These are phyloP conservation scores for Polypterus bichir DNA, from an alignment of 2,113 vertebrate species.

Conservation along the genomic window DNA sequence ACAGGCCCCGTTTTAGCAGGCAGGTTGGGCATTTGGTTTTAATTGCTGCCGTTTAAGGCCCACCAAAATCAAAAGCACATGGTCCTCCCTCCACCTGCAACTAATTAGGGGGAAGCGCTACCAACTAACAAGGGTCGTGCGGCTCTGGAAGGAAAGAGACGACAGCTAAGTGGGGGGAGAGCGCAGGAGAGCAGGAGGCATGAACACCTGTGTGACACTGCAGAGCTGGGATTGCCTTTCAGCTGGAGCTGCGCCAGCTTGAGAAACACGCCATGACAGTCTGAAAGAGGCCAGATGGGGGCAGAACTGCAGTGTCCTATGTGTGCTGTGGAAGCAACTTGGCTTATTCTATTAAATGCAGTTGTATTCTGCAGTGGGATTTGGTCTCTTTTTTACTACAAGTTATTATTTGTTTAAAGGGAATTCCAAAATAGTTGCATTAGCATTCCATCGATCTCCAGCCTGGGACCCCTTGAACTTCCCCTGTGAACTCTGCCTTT, in stretches of 20 bases:
- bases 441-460: no score
- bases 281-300: not conserved
- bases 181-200: constrained; percentile 4
- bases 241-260: not conserved
- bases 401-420: no score
- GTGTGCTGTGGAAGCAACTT: not conserved
- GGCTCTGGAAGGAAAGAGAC: constrained; percentile 22
- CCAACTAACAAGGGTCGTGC: constrained; percentile 38
- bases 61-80: constrained; percentile 55
- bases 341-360: no score
- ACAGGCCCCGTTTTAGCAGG: constrained; percentile 24
- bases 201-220: no score
- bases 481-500: no score
- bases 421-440: no score
- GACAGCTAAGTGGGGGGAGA: constrained; percentile 12
- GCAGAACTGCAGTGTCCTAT: not conserved
- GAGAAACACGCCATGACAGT: not conserved
- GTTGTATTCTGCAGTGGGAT: no score
- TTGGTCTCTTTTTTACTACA: no score
- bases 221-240: not conserved
- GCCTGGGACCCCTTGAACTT: no score
- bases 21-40: constrained; percentile 57
- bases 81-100: constrained; percentile 48
- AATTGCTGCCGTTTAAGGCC: constrained; percentile 56
- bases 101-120: constrained; percentile 45